Base-by-base conservation (phyloP, 2,888 invertebrate genomes). In the Charanyca ferruginea region DNA sequence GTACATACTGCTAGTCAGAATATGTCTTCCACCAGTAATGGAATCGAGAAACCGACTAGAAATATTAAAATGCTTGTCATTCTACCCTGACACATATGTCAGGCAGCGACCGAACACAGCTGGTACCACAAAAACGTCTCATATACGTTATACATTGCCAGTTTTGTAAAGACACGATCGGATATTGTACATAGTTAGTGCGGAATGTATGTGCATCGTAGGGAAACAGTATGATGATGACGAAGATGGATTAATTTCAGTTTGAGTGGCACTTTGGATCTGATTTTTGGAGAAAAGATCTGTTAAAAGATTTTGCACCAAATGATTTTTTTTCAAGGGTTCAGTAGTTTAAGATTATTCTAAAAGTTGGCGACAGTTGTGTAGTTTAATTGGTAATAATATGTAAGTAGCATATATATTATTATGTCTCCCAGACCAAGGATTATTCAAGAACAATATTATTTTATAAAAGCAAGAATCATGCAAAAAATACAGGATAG, bases 31-130 rank as follows among this genome's bases (percentile, higher is more conserved):
- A 20, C 35, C 23, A 42, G 66, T 80, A 73, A 81, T 75, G 75
- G 68, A 81, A 65, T 68, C 58, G 22, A 23, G 41, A 68, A 74
- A 60, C 61, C 45, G 73, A 49, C 66, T 63, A 66, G 70, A 83
- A 75, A 78, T 78, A 83, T 77, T 83, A 81, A 82, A 83, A 74
- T 75, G 66, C 77, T 23, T 71, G 76, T 80, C 83, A 83, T 79
- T 79, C 58, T 68, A 58, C 63, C 48, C 65, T 68, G 78, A 76
- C 82, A 79, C 63, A 71, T 55, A 52, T 74, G 83, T 75, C 75
- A 76, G 20, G 42, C 25, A 23, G 42, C 47, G 62, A 77, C 52
- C 62, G 57, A 64, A 47, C 59, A 64, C 76, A 73, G 67, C 75
- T 75, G 70, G 22, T 59, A 22, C n/a, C 18, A 79, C 69, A 71